Conservation (phyloP, 2,113 vertebrate species). For the Cyanocitta stelleri region DNA sequence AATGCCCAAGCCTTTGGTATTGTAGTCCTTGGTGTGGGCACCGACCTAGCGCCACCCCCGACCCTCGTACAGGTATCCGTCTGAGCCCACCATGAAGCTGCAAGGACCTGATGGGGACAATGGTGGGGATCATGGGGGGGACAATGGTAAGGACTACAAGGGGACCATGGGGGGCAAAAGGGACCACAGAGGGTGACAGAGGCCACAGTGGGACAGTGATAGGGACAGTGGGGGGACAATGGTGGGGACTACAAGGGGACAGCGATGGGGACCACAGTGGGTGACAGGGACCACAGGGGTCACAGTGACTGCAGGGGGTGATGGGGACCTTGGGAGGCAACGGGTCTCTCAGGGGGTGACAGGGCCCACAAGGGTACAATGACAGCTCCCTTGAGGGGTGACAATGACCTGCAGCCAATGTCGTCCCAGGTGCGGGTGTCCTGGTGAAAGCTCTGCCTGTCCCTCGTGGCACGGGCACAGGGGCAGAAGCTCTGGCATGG, state of each 20-base stretch:
- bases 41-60: slow-evolving; percentile 81
- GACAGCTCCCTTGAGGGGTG: neutral
- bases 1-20: slow-evolving; percentile 77
- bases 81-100: slow-evolving; percentile 85
- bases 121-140: neutral
- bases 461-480: slow-evolving; percentile 76
- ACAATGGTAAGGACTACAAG: neutral
- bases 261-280: neutral
- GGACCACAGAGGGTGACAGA: neutral
- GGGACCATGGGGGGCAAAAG: neutral
- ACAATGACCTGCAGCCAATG: slow-evolving; percentile 84
- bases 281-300: too few species aligned
- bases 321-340: neutral
- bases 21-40: slow-evolving; percentile 82
- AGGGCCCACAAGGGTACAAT: neutral
- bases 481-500: slow-evolving; percentile 75
- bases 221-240: neutral
- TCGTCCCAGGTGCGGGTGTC: slow-evolving; percentile 74
- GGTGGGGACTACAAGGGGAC: neutral
- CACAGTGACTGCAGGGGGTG: neutral
- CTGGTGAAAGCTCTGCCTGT: slow-evolving; percentile 88
- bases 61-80: slow-evolving; percentile 84
- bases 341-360: accelerated
- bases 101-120: neutral
- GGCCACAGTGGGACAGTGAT: too few species aligned